A percentile compares a stretch with the other conserved stretches of the same genome.
Evolutionary conservation across 2,888 invertebrate genomes (phyloP).

Genomic region (Dynastes maya): DNA sequence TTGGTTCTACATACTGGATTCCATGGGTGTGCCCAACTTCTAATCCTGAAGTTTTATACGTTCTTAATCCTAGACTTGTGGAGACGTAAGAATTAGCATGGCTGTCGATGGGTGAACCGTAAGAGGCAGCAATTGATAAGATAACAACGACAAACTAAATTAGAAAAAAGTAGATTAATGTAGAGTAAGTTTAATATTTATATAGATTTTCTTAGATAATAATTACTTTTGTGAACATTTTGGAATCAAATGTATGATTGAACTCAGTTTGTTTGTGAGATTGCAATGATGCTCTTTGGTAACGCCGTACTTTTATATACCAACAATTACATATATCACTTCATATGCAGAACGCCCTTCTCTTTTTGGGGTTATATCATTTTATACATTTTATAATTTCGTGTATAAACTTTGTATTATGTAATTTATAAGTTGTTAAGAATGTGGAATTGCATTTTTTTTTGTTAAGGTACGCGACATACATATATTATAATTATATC

Average conservation of each 20-base stretch:
- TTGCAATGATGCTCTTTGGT: no score
- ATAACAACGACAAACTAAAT: not conserved
- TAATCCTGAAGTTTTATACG: not conserved
- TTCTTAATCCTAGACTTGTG: constrained; percentile 17
- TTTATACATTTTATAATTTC: not conserved
- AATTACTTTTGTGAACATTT: constrained; percentile 14
- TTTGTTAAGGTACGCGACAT: no score
- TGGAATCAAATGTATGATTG: not conserved
- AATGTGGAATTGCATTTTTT: not conserved
- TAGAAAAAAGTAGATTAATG: not conserved
- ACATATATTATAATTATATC: not conserved
- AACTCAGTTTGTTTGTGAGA: no score
- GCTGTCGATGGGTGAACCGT: not conserved
- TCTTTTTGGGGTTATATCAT: constrained; percentile 12
- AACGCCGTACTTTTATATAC: not conserved
- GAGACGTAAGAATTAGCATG: not conserved
- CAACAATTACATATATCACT: not conserved
- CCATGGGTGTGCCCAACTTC: not conserved
- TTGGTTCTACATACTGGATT: not conserved
- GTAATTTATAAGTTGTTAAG: not conserved
- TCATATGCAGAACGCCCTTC: not conserved
- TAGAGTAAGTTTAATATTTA: not conserved
- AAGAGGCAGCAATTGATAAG: not conserved
- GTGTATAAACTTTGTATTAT: not conserved
- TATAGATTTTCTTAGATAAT: not conserved